Evolutionary conservation across 2,797 vertebrate species (phyloP).

Genomic region (Manis crassicaudata): DNA sequence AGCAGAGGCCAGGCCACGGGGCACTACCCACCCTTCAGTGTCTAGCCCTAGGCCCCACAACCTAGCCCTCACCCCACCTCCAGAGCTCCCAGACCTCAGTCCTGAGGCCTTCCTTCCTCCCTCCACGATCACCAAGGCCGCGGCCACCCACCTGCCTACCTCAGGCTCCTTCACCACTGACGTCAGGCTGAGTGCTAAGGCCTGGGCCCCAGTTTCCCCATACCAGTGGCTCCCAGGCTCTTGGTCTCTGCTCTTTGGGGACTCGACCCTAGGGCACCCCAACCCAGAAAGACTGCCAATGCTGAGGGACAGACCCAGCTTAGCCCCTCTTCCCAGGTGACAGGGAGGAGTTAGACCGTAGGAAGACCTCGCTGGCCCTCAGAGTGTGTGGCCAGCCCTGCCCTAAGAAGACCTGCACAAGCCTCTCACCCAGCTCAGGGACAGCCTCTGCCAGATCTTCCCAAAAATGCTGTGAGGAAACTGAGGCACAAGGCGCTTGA

Average conservation of each 20-base stretch:
- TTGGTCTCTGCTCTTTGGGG: not conserved
- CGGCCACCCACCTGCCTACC: not conserved
- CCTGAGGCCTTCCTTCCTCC: not conserved
- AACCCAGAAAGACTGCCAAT: not conserved
- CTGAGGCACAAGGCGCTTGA: not conserved
- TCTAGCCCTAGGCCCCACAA: not conserved
- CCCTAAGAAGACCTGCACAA: not conserved
- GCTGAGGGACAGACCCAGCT: not conserved
- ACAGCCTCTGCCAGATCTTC: not conserved
- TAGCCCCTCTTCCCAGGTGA: not conserved
- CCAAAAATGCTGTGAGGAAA: not conserved
- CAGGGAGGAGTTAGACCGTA: not conserved
- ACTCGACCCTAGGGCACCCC: too few relatives aligned
- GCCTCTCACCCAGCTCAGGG: not conserved
- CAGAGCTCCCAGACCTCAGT: not conserved
- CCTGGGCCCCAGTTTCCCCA: not conserved
- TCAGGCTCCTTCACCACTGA: too few relatives aligned
- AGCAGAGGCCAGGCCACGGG: not conserved
- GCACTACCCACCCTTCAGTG: too few relatives aligned
- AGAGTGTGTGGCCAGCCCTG: not conserved
- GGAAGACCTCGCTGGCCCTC: not conserved
- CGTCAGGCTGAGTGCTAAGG: fast-evolving
- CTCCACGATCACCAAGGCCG: not conserved
- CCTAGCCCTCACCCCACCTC: not conserved
- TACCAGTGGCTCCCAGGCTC: not conserved